Conservation (phyloP, 2,113 vertebrate species). For the Heptranchias perlo region DNA sequence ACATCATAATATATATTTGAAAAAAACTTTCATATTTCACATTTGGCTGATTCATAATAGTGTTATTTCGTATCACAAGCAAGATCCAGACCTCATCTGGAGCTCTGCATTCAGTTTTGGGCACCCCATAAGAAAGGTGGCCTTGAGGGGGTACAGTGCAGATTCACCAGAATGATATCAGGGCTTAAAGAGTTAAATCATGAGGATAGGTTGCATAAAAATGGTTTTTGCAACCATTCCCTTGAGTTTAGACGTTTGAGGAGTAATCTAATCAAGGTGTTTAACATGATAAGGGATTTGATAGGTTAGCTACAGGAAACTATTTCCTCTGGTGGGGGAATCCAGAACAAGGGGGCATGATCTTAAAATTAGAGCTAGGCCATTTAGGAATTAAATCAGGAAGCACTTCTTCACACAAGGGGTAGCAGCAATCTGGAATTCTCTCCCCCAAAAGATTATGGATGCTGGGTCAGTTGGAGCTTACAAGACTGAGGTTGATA, state of each 20-base stretch:
- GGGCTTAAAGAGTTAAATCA: background rate
- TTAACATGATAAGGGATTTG: background rate
- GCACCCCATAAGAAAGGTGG: background rate
- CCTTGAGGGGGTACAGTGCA: background rate
- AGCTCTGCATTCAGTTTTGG: background rate
- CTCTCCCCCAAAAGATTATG: background rate
- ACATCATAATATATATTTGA: conserved; percentile 7
- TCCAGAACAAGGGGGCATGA: background rate
- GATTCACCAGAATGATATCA: background rate
- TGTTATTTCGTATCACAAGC: background rate
- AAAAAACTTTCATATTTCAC: background rate
- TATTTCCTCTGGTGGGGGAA: background rate
- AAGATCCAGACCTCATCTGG: background rate
- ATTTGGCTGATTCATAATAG: background rate
- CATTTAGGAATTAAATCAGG: background rate
- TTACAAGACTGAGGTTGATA: too few species aligned
- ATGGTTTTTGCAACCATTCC: background rate
- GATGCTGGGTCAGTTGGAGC: too few species aligned
- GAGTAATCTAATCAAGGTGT: background rate
- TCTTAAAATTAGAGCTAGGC: too few species aligned
- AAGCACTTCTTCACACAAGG: background rate
- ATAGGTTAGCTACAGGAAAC: background rate
- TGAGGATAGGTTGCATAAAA: background rate
- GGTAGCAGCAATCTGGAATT: background rate
- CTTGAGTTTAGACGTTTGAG: background rate